Evolutionary conservation across 2,888 invertebrate species (phyloP).

Genomic region (Elysia crispata): DNA sequence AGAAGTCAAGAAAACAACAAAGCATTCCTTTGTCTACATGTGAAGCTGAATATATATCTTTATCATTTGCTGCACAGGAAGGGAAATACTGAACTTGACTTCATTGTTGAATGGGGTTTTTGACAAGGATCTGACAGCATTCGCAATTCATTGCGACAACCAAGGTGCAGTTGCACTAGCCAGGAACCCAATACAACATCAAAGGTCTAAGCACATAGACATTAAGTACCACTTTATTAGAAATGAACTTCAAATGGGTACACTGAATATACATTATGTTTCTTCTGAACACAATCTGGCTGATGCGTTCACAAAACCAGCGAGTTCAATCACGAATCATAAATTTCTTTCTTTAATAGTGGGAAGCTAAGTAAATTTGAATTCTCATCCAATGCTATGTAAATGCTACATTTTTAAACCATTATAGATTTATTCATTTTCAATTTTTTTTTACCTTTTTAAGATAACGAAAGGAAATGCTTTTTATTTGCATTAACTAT

Average conservation of each 20-base stretch:
- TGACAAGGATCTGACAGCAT: neutral
- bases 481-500: too few species aligned
- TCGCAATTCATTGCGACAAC: slow-evolving; percentile 5
- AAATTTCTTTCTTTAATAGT: too few species aligned
- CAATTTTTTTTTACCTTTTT: too few species aligned
- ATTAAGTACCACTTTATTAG: slow-evolving; percentile 17
- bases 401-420: too few species aligned
- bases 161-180: slow-evolving; percentile 4
- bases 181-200: slow-evolving; percentile 9
- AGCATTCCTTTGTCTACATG: slow-evolving; percentile 47
- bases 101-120: too few species aligned
- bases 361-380: too few species aligned
- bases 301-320: slow-evolving; percentile 26
- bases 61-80: slow-evolving; percentile 1
- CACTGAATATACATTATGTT: neutral
- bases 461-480: too few species aligned
- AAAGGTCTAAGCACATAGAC: slow-evolving; percentile 25
- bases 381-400: too few species aligned
- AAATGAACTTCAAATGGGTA: neutral
- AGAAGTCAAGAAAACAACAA: slow-evolving; percentile 49
- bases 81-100: too few species aligned
- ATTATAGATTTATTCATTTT: too few species aligned
- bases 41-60: slow-evolving; percentile 52
- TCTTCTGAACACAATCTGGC: slow-evolving; percentile 14
- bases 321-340: too few species aligned